Percentiles rank a stretch among this genome's conserved stretches.
Evolutionary conservation across 2,113 vertebrate species (phyloP).

Genomic region (Channa argus): DNA sequence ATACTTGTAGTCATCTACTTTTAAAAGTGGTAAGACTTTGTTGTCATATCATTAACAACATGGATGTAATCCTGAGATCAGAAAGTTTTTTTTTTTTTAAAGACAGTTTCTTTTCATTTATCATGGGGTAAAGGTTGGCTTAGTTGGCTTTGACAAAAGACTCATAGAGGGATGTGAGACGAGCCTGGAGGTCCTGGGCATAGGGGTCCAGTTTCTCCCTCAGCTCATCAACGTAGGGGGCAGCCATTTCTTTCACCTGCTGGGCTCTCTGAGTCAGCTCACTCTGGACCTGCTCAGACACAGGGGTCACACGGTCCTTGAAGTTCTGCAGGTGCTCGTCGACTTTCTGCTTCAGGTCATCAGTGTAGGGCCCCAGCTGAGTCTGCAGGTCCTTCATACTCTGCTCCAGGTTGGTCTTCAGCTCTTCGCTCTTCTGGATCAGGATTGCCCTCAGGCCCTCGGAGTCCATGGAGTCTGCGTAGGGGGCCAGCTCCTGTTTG

Average conservation of each 20-base stretch:
- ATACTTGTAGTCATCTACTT: constrained; percentile 11
- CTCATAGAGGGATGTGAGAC: constrained; percentile 64
- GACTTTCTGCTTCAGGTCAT: constrained; percentile 72
- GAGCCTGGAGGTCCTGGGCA: constrained; percentile 69
- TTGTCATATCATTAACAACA: constrained; percentile 3
- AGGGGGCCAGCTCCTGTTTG: constrained; percentile 65
- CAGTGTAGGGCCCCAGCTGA: constrained; percentile 70
- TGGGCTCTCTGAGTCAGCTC: constrained; percentile 66
- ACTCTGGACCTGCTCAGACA: constrained; percentile 72
- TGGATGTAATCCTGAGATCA: neutral
- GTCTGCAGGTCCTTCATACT: constrained; percentile 69
- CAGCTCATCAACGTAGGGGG: constrained; percentile 73
- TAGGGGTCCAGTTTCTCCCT: constrained; percentile 72
- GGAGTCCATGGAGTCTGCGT: constrained; percentile 54
- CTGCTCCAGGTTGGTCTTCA: constrained; percentile 71
- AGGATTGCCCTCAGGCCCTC: constrained; percentile 69
- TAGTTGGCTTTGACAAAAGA: constrained; percentile 68
- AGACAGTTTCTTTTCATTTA: constrained; percentile 15
- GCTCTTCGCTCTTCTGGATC: constrained; percentile 71
- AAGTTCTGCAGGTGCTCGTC: constrained; percentile 74
- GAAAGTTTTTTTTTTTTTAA: neutral
- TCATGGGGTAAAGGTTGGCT: constrained; percentile 18
- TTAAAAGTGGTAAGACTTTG: neutral
- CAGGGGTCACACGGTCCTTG: constrained; percentile 70
- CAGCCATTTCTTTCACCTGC: constrained; percentile 72